Conservation (phyloP, 2,113 vertebrate species). For the Hystrix brachyura region DNA sequence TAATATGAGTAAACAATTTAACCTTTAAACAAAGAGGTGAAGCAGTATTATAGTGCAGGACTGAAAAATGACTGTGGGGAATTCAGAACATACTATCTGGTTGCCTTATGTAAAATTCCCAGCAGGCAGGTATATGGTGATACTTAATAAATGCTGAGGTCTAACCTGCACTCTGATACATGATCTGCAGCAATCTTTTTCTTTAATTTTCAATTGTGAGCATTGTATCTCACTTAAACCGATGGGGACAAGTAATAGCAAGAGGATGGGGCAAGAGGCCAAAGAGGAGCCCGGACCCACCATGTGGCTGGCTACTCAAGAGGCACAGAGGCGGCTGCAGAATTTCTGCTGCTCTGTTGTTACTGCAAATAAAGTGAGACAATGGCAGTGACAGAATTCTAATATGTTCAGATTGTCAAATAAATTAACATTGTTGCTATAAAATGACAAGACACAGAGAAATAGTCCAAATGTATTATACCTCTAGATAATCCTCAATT, state of each 20-base stretch:
- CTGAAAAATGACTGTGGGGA: neutral
- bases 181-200: neutral
- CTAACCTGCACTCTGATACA: neutral
- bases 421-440: neutral
- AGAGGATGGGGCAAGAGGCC: neutral
- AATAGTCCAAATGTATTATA: neutral
- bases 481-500: neutral
- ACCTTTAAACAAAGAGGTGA: neutral
- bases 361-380: neutral
- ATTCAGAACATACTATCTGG: neutral
- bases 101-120: neutral
- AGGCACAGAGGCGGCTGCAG: neutral
- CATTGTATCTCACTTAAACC: neutral
- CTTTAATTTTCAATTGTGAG: constrained; percentile 4
- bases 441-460: constrained; percentile 8
- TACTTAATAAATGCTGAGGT: neutral
- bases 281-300: rapidly evolving
- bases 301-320: neutral
- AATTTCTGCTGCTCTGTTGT: neutral
- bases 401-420: neutral
- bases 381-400: neutral
- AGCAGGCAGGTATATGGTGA: neutral
- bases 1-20: neutral
- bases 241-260: neutral
- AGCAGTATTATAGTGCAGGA: neutral